Evolutionary conservation across 2,888 invertebrate species (phyloP), one percentile per base, ranked within the genome.

Genomic region (Gryllus longicercus): DNA sequence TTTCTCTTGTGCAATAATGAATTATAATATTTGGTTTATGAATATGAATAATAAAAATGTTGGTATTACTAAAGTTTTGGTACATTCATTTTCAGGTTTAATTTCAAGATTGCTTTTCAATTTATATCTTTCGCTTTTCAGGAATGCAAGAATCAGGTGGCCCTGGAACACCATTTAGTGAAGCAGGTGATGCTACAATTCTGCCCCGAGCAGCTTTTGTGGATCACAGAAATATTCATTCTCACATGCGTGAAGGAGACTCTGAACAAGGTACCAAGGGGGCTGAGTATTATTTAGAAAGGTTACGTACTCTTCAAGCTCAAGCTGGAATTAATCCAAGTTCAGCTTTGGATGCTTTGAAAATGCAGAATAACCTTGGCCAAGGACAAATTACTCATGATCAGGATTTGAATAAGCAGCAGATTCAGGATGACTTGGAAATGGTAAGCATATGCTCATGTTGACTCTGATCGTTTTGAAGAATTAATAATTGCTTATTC

Each of bases 231-330:
- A 63, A 63, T 63, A 63, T 63, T n/a, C 63, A n/a, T 11, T 63
- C 63, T n/a, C 63, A 63, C n/a, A 14, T 63, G 21, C 74, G 74
- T 16, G 79, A 79, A 51, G 50, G 25, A 0, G 80, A 75, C 38
- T 63, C 80, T 12, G 75, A 74, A 2, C 75, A 77, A 10, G 74
- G 50, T 23, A 38, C 50, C 16, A 82, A 82, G 74, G 80, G 81
- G 38, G 81, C 82, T 8, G 77, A 78, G 51, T 83, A 83, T 75
- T 87, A 86, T 83, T 82, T 85, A 82, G 86, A 86, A 81, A 84
- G 86, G 79, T 84, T 88, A 76, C 85, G 85, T 78, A 83, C 82
- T 49, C 84, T 87, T 16, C 84, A 87, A 51, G 86, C 86, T 1
- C 84, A 84, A 78, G 86, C 86, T 83, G 87, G 87, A n/a, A 84